A percentile compares a stretch with the other conserved stretches of the same genome.
phyloP scores from a whole-genome alignment of 2,797 vertebrate genomes.

The Hydrophis major region DNA sequence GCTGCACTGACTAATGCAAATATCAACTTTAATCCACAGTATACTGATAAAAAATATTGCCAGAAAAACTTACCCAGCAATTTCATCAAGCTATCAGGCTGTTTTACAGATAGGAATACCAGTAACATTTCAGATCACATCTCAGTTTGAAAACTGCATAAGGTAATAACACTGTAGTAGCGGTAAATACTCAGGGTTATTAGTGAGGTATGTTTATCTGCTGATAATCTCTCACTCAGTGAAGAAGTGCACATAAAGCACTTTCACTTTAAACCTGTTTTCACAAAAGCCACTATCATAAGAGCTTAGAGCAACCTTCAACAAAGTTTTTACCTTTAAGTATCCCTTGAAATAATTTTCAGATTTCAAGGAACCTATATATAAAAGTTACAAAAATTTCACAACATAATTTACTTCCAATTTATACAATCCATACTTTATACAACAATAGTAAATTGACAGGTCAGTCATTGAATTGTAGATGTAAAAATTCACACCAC shows the following conservation, averaged over 20 bases:
- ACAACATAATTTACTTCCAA: not conserved
- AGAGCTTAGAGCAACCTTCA: not conserved
- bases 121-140: not conserved
- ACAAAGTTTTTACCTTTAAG: not conserved
- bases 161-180: not conserved
- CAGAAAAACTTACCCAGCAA: not conserved
- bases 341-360: not conserved
- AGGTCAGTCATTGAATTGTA: not conserved
- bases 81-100: not conserved
- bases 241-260: not conserved
- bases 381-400: not conserved
- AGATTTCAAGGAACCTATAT: not conserved
- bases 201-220: not conserved
- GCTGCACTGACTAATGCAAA: not conserved
- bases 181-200: not conserved
- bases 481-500: not conserved
- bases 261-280: not conserved
- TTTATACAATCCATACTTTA: not conserved
- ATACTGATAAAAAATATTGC: not conserved
- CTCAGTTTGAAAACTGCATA: not conserved
- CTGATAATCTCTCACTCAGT: slow-evolving; percentile 4
- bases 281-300: not conserved
- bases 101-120: not conserved
- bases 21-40: not conserved
- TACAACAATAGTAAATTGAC: not conserved